These are phyloP conservation scores for Azorinus chamasolen DNA, from an alignment of 2,888 invertebrate species.

Conservation along the genomic window DNA sequence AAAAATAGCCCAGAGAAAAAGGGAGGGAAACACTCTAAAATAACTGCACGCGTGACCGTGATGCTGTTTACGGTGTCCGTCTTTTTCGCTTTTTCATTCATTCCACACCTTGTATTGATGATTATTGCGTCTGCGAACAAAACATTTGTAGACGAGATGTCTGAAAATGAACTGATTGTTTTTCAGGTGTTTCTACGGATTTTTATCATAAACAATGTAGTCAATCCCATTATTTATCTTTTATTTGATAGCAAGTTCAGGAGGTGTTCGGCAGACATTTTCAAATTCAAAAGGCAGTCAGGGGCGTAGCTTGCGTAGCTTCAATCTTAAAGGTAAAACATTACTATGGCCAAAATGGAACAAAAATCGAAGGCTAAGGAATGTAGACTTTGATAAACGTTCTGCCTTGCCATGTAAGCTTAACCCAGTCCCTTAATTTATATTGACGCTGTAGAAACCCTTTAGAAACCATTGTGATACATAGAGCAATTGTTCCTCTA, in stretches of 20 bases:
- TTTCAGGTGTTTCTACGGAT: slow-evolving; percentile 60
- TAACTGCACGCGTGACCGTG: slow-evolving; percentile 48
- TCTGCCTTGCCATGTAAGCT: no score
- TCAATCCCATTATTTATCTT: slow-evolving; percentile 64
- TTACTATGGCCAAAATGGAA: no score
- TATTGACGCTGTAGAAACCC: no score
- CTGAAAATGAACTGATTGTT: slow-evolving; percentile 18
- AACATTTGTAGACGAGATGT: slow-evolving; percentile 37
- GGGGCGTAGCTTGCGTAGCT: no score
- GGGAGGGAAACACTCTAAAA: slow-evolving; percentile 20
- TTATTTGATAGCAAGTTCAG: slow-evolving; percentile 62
- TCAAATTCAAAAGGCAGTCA: slow-evolving; percentile 1
- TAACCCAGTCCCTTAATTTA: no score
- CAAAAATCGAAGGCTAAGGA: no score
- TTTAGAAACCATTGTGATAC: no score
- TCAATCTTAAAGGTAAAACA: no score
- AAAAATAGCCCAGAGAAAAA: slow-evolving; percentile 1
- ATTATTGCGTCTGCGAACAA: slow-evolving; percentile 22
- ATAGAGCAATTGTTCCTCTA: no score
- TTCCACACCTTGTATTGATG: slow-evolving; percentile 58
- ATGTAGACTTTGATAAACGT: no score
- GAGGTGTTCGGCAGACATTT: slow-evolving; percentile 14
- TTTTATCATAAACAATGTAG: slow-evolving; percentile 61
- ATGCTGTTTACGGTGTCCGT: slow-evolving; percentile 62
- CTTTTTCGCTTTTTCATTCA: slow-evolving; percentile 45